These are phyloP conservation scores for Morpho achilles DNA, from an alignment of 2,888 invertebrate species.

Conservation along the genomic window DNA sequence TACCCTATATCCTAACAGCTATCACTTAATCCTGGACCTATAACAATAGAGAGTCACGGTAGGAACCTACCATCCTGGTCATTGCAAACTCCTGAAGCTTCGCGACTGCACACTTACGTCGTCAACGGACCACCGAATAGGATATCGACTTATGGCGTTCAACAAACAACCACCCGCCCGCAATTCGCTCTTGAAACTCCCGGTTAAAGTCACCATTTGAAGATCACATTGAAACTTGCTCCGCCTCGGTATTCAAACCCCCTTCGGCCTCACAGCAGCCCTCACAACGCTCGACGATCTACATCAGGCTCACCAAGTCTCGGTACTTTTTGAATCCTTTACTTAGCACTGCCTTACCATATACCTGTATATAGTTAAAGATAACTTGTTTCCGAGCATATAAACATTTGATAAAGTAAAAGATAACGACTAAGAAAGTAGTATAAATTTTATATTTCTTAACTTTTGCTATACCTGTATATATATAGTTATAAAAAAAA, in stretches of 20 bases:
- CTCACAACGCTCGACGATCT: slow-evolving; percentile 60
- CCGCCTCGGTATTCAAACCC: slow-evolving; percentile 51
- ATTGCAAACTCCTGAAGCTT: slow-evolving; percentile 56
- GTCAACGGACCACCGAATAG: slow-evolving; percentile 58
- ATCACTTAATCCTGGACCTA: slow-evolving; percentile 62
- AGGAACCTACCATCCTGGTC: slow-evolving; percentile 54
- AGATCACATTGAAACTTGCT: slow-evolving; percentile 57
- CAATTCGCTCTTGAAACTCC: slow-evolving; percentile 59
- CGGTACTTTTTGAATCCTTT: slow-evolving; percentile 77
- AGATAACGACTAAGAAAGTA: no score
- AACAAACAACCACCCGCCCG: slow-evolving; percentile 52
- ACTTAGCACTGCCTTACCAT: slow-evolving; percentile 70
- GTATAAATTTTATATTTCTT: no score
- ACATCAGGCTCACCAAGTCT: slow-evolving; percentile 68
- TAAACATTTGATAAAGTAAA: no score
- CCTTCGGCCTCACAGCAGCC: slow-evolving; percentile 71
- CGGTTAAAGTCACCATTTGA: slow-evolving; percentile 58
- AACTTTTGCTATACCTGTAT: slow-evolving; percentile 50
- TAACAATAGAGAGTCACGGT: slow-evolving; percentile 48
- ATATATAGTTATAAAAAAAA: slow-evolving; percentile 45
- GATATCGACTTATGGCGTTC: slow-evolving; percentile 50
- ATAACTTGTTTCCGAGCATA: slow-evolving; percentile 22
- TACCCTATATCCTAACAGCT: slow-evolving; percentile 61
- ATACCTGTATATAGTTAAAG: slow-evolving; percentile 48
- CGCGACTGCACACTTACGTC: slow-evolving; percentile 65